These are phyloP conservation scores for Podilymbus podiceps DNA, from an alignment of 2,113 vertebrate species.

Conservation along the genomic window DNA sequence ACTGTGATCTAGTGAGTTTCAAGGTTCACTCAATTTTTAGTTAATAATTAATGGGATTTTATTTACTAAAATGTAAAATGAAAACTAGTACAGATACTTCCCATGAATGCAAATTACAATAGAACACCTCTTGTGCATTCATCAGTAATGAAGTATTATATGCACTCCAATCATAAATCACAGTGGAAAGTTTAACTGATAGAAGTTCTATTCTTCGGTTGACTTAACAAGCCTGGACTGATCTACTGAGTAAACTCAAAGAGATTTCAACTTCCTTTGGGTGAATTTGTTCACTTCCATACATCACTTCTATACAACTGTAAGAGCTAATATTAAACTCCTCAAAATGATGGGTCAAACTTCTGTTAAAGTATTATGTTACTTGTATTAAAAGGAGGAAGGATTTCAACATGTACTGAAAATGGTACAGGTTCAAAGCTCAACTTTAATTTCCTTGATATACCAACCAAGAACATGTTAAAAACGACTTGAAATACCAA, in stretches of 20 bases:
- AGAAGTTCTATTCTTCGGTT: conserved; percentile 13
- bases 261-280: neutral
- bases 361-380: neutral
- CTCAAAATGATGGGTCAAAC: neutral
- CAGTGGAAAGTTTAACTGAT: conserved; percentile 31
- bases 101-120: conserved; percentile 30
- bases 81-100: neutral
- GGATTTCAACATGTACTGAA: neutral
- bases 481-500: neutral
- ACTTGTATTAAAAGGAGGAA: neutral
- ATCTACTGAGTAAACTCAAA: neutral
- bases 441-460: neutral
- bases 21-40: conserved; percentile 13
- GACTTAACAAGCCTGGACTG: conserved; percentile 11
- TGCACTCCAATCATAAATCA: conserved; percentile 38
- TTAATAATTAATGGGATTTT: conserved; percentile 43
- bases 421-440: neutral
- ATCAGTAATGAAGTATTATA: conserved; percentile 57
- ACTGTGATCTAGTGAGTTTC: neutral
- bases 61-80: conserved; percentile 43
- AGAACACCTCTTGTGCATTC: conserved; percentile 5
- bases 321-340: neutral
- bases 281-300: neutral
- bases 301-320: neutral
- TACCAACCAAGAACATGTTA: neutral